These are phyloP conservation scores for Meandrusa payeni DNA, from an alignment of 2,888 invertebrate genomes.

Conservation along the genomic window DNA sequence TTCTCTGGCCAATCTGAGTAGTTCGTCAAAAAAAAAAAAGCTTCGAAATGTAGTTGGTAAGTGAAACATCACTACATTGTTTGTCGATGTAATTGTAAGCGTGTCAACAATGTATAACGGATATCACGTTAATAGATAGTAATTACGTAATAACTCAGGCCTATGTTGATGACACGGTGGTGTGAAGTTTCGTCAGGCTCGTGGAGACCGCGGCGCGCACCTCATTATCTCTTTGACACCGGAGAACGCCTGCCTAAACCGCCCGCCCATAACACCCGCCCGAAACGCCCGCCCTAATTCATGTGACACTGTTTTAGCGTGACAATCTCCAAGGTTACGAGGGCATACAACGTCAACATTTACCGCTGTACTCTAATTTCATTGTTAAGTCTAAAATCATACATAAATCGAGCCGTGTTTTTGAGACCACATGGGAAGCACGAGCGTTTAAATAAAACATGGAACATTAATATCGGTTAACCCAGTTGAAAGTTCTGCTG, in stretches of 20 bases:
- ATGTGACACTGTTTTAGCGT: conserved; percentile 12
- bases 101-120: conserved; percentile 12
- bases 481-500: too few species aligned
- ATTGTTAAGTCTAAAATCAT: too few species aligned
- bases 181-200: conserved; percentile 11
- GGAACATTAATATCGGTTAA: too few species aligned
- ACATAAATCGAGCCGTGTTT: too few species aligned
- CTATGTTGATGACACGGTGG: conserved; percentile 11
- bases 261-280: too few species aligned
- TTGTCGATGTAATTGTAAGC: conserved; percentile 17
- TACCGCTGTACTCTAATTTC: too few species aligned
- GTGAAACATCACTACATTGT: conserved; percentile 7
- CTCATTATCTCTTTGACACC: conserved; percentile 24
- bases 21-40: too few species aligned
- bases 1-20: too few species aligned
- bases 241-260: conserved; percentile 13
- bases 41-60: too few species aligned
- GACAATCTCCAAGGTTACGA: conserved; percentile 13
- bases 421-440: too few species aligned
- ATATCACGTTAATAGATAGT: conserved; percentile 14
- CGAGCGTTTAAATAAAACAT: too few species aligned
- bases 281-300: conserved; percentile 21
- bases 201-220: conserved; percentile 2
- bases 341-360: background rate
- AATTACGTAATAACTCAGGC: conserved; percentile 16